Base-by-base conservation (phyloP, 2,888 invertebrate species). In the Mesorhabditis sp. region DNA sequence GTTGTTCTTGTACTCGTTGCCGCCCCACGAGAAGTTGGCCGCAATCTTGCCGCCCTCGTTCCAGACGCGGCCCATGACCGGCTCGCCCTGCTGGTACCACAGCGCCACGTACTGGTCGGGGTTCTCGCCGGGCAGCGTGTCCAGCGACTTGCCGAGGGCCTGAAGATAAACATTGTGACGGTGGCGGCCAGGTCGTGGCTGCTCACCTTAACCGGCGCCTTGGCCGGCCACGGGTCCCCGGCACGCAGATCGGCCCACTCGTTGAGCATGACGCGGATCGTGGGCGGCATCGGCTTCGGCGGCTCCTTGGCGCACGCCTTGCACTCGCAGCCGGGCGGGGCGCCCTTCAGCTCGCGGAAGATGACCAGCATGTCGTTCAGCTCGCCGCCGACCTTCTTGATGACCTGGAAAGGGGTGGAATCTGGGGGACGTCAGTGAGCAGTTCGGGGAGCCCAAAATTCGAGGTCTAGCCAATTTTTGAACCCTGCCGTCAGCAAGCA, bases 41-140 rank as follows among this genome's bases (percentile, higher is more conserved):
- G 28, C 81, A 81, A 28, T 28, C 73, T 80, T 81, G 70, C 83
- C 83, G 7, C 70, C 70, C 69, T 82, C 81, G 73, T 82, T 82
- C 81, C 81, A 82, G 67, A 82, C 74, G 44, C 83, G 79, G n/a
- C 82, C 83, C 83, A 83, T 83, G 68, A 83, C 82, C 7, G 83
- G 83, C 69, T 82, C 79, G 67, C 83, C 75, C 28, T 28, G 28
- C 28, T 28, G 28, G 28, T 83, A 83, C 83, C 83, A 83, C 58
- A 83, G 77, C 5, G 82, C 83, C 6, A 83, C 81, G 72, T 77
- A 83, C 70, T 83, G 83, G 58, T 82, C 82, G 62, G 82, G 72
- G 62, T 74, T 75, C 69, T 81, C 75, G 41, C 80, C 81, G 7
- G 80, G 70, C 62, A 82, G 65, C 4, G 82, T 83, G 74, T 81